These are phyloP conservation scores for Anthophora plumipes DNA, from an alignment of 2,888 invertebrate genomes.

Conservation along the genomic window DNA sequence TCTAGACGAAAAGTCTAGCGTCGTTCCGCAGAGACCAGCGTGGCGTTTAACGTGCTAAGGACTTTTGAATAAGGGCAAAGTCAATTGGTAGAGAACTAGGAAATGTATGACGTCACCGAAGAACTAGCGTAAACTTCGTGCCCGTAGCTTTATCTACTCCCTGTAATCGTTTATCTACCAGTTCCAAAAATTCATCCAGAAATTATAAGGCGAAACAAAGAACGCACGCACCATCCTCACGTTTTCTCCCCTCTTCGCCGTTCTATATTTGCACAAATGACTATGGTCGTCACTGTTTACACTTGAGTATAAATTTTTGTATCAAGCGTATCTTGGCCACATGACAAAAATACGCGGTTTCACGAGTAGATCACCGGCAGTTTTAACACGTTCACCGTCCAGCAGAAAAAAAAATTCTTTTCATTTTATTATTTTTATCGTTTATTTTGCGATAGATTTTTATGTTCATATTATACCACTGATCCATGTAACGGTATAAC, in stretches of 20 bases:
- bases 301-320: constrained; percentile 5
- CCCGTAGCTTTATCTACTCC: constrained; percentile 30
- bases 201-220: background rate
- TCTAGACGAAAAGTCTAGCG: no score
- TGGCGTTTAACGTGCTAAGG: no score
- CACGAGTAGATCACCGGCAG: background rate
- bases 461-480: no score
- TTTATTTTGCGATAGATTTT: no score
- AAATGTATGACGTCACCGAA: constrained; percentile 46
- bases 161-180: background rate
- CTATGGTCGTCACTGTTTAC: constrained; percentile 32
- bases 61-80: constrained; percentile 59
- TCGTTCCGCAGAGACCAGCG: no score
- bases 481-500: no score
- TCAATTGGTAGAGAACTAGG: constrained; percentile 58
- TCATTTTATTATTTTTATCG: no score
- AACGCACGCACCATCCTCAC: background rate
- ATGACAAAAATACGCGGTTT: constrained; percentile 18
- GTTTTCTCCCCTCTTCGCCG: background rate
- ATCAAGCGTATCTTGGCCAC: constrained; percentile 10
- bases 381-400: background rate
- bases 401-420: no score
- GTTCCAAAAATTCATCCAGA: background rate
- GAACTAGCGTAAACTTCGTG: background rate
- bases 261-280: constrained; percentile 48